Base-by-base conservation (phyloP, 2,888 invertebrate genomes). In the Acronicta alni region DNA sequence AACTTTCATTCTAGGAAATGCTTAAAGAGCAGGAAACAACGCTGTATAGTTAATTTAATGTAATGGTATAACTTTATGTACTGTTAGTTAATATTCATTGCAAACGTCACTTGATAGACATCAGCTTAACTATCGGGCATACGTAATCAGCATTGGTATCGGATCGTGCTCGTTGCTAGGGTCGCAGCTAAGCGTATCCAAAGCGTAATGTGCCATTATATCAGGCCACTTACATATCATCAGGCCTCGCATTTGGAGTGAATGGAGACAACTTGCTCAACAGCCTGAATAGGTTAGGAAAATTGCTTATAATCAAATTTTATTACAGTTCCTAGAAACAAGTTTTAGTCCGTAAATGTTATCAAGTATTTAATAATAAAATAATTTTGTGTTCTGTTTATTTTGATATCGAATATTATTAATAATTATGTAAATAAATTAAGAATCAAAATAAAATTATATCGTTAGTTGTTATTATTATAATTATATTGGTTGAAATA, bases 251-350 rank as follows among this genome's bases (percentile, higher is more conserved):
- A 83, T 89, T 89, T 77, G 90, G 81, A 71, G 91, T 82, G 88
- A 92, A 91, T 86, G 93, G 90, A 65, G 93, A 89, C 81, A 91
- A 89, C 92, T 93, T 93, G 91, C 88, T 89, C 93, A 91, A 89
- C 86, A 93, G 91, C 92, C 93, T 93, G 87, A 80, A 85, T 79
- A 82, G 82, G 77, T 84, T 72, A 77, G 84, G 86, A 90, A 90
- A 89, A 86, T 74, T 57, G 59, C 52, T 74, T 77, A 67, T 63
- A 66, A 73, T 76, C 55, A 63, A 64, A 55, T 71, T 58, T 47
- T 59, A 61, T 60, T 26, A 49, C 26, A 72, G 14, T 57, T 68
- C 42, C 17, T 42, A 64, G n/a, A n/a, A n/a, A n/a, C n/a, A n/a
- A 67, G 57, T 70, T 53, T 46, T 39, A 9, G 9, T 17, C 10